Evolutionary conservation across 2,797 vertebrate species (phyloP), one percentile per base, ranked within the genome.

Genomic region (Otus scops): DNA sequence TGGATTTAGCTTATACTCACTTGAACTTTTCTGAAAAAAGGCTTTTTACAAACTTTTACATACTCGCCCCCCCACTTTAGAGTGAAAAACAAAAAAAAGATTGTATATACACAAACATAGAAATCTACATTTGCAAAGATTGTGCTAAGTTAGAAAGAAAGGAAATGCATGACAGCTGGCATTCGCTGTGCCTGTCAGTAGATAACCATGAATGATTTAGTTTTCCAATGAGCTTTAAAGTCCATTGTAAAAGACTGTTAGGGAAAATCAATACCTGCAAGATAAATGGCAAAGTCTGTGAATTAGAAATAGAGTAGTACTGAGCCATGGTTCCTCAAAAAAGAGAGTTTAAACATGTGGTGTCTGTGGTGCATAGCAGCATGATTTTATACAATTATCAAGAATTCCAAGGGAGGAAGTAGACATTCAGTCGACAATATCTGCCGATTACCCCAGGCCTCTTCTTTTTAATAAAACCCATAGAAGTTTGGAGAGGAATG

Each of bases 231-330:
- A 89, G 78, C 34, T 91, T 80, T 88, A 74, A 87, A 89, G 86
- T 61, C 56, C 74, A 80, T 61, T 82, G 47, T 80, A 83, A 93
- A 93, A 88, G 51, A 76, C 75, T 36, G 57, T 53, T 79, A 90
- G 30, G 39, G 56, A 91, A 96, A 95, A 95, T 85, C 94, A 93
- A 92, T 93, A 92, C 24, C 39, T 84, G 67, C 17, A 90, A 95
- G 77, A 91, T n/a, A 88, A 90, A 92, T 70, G n/a, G 45, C 34
- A 38, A 84, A 63, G 67, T 63, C 74, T 86, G 23, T 48, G 82
- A 71, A 70, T 64, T 32, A 87, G 57, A 81, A 86, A 70, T 16
- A 89, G 26, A 79, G 28, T 38, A 68, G 26, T 41, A 50, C 48
- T 54, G 50, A 96, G 77, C 16, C 20, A 54, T 19, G 11, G 23